These are phyloP conservation scores for Hemicrepidius hirtus DNA, from an alignment of 2,888 invertebrate species.

Conservation along the genomic window DNA sequence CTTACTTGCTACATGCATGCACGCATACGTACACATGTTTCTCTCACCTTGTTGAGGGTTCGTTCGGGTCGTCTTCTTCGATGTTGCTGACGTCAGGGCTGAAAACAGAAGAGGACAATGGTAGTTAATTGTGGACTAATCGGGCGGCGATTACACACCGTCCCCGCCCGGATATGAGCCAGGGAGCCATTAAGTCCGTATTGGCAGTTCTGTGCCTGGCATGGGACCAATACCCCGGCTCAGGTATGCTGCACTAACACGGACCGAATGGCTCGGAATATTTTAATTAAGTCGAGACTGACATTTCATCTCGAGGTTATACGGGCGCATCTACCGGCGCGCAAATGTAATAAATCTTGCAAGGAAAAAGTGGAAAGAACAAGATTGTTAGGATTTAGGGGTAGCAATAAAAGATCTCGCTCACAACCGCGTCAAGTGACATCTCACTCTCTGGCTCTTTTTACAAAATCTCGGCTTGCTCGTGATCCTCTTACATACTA, in stretches of 20 bases:
- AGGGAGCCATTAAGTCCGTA: conserved; percentile 44
- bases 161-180: conserved; percentile 52
- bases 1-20: background rate
- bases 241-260: conserved; percentile 44
- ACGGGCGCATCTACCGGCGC: conserved; percentile 28
- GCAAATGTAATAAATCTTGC: conserved; percentile 47
- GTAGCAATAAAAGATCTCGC: conserved; percentile 52
- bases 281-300: conserved; percentile 51
- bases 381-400: conserved; percentile 50
- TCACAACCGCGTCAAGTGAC: conserved; percentile 56
- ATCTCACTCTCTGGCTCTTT: conserved; percentile 55
- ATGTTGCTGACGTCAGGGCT: conserved; percentile 64
- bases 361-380: conserved; percentile 50
- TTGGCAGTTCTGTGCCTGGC: conserved; percentile 47
- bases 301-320: conserved; percentile 43
- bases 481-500: conserved; percentile 60
- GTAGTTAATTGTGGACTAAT: conserved; percentile 61
- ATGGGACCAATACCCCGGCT: conserved; percentile 37
- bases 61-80: conserved; percentile 56
- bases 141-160: conserved; percentile 55
- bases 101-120: conserved; percentile 62
- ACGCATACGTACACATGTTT: background rate
- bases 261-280: conserved; percentile 36
- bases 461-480: conserved; percentile 56
- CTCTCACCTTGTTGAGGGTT: conserved; percentile 63